Conservation (phyloP, 2,797 vertebrate species). For the Chrysocyon brachyurus region DNA sequence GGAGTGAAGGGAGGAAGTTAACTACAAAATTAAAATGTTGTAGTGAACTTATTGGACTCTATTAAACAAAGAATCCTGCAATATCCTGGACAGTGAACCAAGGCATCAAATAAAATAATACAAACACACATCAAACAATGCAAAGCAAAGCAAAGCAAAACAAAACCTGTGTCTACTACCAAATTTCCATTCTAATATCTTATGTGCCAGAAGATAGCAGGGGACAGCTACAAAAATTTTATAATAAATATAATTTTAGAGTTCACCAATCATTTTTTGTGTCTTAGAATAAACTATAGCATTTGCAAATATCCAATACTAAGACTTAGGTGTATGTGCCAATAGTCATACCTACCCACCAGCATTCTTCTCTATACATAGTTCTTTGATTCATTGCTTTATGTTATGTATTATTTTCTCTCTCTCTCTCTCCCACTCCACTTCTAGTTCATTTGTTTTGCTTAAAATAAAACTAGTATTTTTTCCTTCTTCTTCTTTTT, state of each 20-base stretch:
- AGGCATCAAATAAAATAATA: background rate
- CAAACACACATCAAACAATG: background rate
- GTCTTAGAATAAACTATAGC: background rate
- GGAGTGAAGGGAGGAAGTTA: background rate
- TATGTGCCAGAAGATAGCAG: background rate
- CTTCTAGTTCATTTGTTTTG: background rate
- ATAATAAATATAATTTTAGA: background rate
- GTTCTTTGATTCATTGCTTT: background rate
- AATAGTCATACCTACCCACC: background rate
- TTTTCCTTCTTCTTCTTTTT: background rate
- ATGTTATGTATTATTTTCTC: background rate
- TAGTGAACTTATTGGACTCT: background rate
- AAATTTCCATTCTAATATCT: background rate
- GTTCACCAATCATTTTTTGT: background rate
- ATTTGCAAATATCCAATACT: background rate
- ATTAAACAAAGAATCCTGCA: background rate
- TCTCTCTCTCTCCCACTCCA: background rate
- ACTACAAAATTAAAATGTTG: background rate
- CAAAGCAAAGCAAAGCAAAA: background rate
- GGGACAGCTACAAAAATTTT: background rate
- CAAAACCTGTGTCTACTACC: background rate
- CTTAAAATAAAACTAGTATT: background rate
- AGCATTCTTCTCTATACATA: background rate
- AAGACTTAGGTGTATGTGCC: background rate
- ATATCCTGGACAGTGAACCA: background rate